phyloP scores from a whole-genome alignment of 2,113 vertebrate species.

The Gasterosteus aculeatus region DNA sequence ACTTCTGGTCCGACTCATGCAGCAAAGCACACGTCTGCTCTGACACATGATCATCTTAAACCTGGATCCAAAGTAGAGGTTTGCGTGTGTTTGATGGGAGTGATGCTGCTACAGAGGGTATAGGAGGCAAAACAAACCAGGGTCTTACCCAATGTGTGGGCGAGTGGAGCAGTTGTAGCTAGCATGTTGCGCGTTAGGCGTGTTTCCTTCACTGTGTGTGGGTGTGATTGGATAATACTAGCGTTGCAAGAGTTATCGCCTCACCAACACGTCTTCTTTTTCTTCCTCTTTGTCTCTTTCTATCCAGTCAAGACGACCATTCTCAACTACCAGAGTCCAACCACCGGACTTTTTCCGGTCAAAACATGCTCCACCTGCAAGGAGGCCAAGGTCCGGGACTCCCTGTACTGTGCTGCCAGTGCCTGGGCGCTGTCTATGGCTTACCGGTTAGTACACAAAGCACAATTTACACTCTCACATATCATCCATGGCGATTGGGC shows the following conservation, averaged over 20 bases:
- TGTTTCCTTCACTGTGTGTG: background rate
- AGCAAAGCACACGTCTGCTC: background rate
- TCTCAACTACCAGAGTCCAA: slow-evolving; percentile 91
- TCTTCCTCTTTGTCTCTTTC: slow-evolving; percentile 13
- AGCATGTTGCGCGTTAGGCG: background rate
- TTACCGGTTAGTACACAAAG: slow-evolving; percentile 85
- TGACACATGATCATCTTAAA: background rate
- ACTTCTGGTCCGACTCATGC: background rate
- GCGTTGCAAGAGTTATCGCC: slow-evolving; percentile 9
- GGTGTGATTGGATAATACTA: background rate
- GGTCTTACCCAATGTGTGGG: slow-evolving; percentile 8
- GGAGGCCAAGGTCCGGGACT: slow-evolving; percentile 92
- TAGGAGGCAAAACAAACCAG: slow-evolving; percentile 7
- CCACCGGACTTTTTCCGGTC: slow-evolving; percentile 94
- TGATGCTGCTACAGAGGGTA: background rate
- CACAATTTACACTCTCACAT: background rate
- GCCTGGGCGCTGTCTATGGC: slow-evolving; percentile 93
- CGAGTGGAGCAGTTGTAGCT: background rate
- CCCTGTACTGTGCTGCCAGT: slow-evolving; percentile 93
- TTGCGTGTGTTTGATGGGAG: slow-evolving; percentile 8
- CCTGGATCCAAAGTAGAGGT: background rate
- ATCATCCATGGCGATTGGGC: background rate
- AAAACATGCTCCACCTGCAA: slow-evolving; percentile 86
- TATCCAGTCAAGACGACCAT: slow-evolving; percentile 89
- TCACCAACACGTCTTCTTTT: background rate